These are phyloP conservation scores for Ceyx erithaca DNA, from an alignment of 2,797 vertebrate genomes.

Conservation along the genomic window DNA sequence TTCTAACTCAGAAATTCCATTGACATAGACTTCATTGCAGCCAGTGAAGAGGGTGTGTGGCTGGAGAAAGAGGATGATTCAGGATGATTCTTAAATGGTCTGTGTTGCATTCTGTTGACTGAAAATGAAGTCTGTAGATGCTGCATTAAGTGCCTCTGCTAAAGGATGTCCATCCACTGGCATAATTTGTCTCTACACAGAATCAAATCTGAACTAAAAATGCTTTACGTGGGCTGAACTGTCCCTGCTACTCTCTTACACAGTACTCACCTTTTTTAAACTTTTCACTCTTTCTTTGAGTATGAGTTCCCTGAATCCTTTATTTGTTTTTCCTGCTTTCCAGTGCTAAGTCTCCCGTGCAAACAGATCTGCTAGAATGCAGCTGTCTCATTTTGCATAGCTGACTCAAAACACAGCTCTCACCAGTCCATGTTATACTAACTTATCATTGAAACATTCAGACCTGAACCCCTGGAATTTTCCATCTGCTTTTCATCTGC, in stretches of 20 bases:
- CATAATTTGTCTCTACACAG: background rate
- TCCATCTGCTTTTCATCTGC: slow-evolving; percentile 78
- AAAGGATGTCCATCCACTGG: background rate
- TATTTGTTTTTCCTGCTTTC: background rate
- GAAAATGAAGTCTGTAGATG: background rate
- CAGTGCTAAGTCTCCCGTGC: background rate
- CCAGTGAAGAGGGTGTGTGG: background rate
- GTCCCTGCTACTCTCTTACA: background rate
- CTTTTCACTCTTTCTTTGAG: background rate
- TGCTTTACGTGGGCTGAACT: accelerated
- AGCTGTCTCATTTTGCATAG: slow-evolving; percentile 55
- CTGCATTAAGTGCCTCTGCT: background rate
- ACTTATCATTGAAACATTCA: slow-evolving; percentile 76
- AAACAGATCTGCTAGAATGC: background rate
- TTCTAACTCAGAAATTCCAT: background rate
- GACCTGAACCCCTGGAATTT: slow-evolving; percentile 76
- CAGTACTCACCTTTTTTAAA: background rate
- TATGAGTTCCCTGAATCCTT: background rate
- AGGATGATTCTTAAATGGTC: background rate
- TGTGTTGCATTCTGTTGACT: background rate
- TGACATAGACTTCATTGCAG: background rate
- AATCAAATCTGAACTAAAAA: background rate
- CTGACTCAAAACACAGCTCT: slow-evolving; percentile 71
- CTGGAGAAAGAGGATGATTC: background rate
- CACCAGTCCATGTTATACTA: slow-evolving; percentile 60